A percentile compares a stretch with the other conserved stretches of the same genome.
Conservation (phyloP, 2,797 vertebrate species). For the Pitangus sulphuratus region DNA sequence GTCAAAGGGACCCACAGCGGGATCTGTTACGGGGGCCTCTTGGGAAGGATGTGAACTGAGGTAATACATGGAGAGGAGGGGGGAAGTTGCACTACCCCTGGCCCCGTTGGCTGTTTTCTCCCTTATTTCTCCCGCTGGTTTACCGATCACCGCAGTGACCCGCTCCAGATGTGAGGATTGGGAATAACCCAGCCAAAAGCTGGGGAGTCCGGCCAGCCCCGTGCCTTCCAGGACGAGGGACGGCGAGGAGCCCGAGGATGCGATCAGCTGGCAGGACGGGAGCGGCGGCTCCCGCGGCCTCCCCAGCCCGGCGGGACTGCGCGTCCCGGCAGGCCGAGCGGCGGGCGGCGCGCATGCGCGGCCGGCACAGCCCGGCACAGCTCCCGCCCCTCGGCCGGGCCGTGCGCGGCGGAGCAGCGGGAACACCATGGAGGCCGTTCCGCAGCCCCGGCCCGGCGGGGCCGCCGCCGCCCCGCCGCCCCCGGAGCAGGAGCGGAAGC, state of each 20-base stretch:
- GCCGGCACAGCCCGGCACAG: not conserved
- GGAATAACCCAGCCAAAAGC: fast-evolving
- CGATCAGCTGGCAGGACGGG: too few species aligned
- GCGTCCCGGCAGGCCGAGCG: not conserved
- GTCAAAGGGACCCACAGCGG: too few species aligned
- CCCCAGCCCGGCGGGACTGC: not conserved
- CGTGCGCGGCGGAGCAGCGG: constrained; percentile 39
- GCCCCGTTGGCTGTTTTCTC: fast-evolving
- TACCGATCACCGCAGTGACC: fast-evolving
- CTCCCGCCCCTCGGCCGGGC: not conserved
- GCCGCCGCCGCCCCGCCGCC: constrained; percentile 24
- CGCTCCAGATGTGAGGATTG: fast-evolving
- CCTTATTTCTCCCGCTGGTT: fast-evolving
- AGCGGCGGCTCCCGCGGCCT: fast-evolving
- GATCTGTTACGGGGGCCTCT: fast-evolving
- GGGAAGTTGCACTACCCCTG: fast-evolving
- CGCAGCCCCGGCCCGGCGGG: constrained; percentile 45
- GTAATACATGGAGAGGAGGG: fast-evolving
- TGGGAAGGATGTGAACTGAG: fast-evolving
- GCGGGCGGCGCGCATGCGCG: not conserved
- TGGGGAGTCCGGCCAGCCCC: fast-evolving
- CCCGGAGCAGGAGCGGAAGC: constrained; percentile 75
- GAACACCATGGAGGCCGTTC: constrained; percentile 78
- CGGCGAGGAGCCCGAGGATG: fast-evolving
- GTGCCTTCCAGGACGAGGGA: fast-evolving